A percentile compares a stretch with the other conserved stretches of the same genome.
phyloP scores from a whole-genome alignment of 2,113 vertebrate species.

The Paraplagusia blochii region DNA sequence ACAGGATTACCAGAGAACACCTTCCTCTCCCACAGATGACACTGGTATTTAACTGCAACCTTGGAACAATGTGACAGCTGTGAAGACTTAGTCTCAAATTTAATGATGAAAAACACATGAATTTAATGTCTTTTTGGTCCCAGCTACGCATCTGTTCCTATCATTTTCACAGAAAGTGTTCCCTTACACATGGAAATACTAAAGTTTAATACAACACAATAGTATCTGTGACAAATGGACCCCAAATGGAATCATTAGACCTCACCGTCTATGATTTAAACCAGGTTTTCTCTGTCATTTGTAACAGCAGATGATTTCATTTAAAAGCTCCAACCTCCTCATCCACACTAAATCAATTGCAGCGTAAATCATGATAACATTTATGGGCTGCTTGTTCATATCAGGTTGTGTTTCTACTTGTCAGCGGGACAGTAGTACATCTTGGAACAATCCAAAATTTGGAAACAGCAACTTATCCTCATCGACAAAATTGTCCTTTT shows the following conservation, averaged over 20 bases:
- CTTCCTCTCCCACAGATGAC: too few species aligned
- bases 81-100: too few species aligned
- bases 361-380: slow-evolving; percentile 21
- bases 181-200: not conserved
- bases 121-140: too few species aligned
- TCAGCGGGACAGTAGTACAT: slow-evolving; percentile 37
- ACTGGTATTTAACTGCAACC: too few species aligned
- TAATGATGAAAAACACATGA: too few species aligned
- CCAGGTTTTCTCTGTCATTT: not conserved
- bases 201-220: not conserved
- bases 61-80: too few species aligned
- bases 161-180: not conserved
- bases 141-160: too few species aligned
- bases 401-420: slow-evolving; percentile 21
- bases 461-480: slow-evolving; percentile 27
- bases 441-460: slow-evolving; percentile 42
- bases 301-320: slow-evolving; percentile 9
- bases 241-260: not conserved
- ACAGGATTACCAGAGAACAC: too few species aligned
- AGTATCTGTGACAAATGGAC: not conserved
- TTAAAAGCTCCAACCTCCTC: not conserved
- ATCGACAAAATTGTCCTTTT: slow-evolving; percentile 31
- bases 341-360: slow-evolving; percentile 15
- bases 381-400: slow-evolving; percentile 9
- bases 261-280: not conserved